Base-by-base conservation (phyloP, 2,797 vertebrate species). In the Potorous gilbertii region DNA sequence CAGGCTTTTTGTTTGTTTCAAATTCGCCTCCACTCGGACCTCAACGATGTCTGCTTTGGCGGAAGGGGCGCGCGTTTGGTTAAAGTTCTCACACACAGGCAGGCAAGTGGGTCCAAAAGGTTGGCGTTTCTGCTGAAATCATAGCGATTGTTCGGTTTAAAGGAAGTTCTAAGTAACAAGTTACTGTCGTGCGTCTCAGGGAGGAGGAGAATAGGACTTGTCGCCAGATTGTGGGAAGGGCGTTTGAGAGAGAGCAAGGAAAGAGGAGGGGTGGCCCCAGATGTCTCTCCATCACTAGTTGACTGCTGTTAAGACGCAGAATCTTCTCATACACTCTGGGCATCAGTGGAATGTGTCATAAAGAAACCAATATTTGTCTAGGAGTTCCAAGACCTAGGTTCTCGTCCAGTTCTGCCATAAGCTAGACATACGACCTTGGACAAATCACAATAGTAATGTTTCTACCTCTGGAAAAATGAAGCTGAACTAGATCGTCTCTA, bases 21-120 rank as follows among this genome's bases (percentile, higher is more conserved):
- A 87, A 87, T 87, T 50, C 94, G 9, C 90, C 94, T 94, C 89
- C 94, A 56, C 29, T 27, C 50, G 93, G 94, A 94, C 93, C 54
- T 96, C 95, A 50, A 54, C 0, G 34, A 28, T 93, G 6, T 95
- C 92, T 66, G 96, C 93, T 94, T 55, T 93, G 95, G 95, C 90
- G 91, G 90, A 92, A 96, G 55, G 94, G 97, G 94, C 94, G 97
- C 90, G 55, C 93, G 91, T 56, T n/a, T 95, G 97, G 96, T 94
- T 2, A 92, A 95, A 95, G 27, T 74, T 40, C 34, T 40, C 62
- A 14, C 31, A 14, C 31, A 14, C 34, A 4, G 74, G 66, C 66
- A 40, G n/a, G 74, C 40, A 27, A 46, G 40, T 27, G 27, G 24
- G n/a, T 92, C n/a, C 52, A 56, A 90, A 94, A 95, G 21, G 3